Base-by-base conservation (phyloP, 2,113 vertebrate genomes). In the Serranochromis macrocephalus region DNA sequence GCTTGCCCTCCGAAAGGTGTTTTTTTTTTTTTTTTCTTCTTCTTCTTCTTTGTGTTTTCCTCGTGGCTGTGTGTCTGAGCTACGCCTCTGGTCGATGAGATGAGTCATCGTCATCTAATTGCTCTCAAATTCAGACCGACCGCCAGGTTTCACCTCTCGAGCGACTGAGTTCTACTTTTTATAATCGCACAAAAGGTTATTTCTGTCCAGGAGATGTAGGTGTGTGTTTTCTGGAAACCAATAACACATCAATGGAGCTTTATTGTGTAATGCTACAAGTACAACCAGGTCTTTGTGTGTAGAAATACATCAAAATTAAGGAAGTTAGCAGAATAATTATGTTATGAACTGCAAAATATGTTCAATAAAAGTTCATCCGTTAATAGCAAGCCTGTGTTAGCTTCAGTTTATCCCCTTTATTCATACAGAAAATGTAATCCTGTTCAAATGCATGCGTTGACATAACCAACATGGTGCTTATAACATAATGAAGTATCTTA, bases 61-160 rank as follows among this genome's bases (percentile, higher is more conserved):
- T 91, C 68, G 9, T 71, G 57, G 49, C 80, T 6, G 10, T n/a
- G 55, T 42, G 81, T 87, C 57, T 81, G 51, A 80, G 53, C 54
- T 81, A 79, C 79, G 79, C 89, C 89, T 85, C 61, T 88, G 85
- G 88, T 61, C 2, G 10, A 40, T 61, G 33, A 40, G 82, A 89
- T 88, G 89, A 92, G 86, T 94, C 91, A 89, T 40, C 4, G 6
- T 88, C 57, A 11, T 90, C 68, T 91, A 89, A 91, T 73, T 82
- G 54, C 68, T 26, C 51, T 73, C 80, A 89, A 68, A 86, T 88
- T 88, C 75, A 88, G 83, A 80, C n/a, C 1, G n/a, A 85, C 84
- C 53, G 21, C 38, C 61, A 83, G 82, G 86, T 87, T 91, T 85
- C 12, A 29, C 31, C 54, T 63, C 24, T 6, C 45, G 4, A 49